These are phyloP conservation scores for Acronicta alni DNA, from an alignment of 2,888 invertebrate species.

Conservation along the genomic window DNA sequence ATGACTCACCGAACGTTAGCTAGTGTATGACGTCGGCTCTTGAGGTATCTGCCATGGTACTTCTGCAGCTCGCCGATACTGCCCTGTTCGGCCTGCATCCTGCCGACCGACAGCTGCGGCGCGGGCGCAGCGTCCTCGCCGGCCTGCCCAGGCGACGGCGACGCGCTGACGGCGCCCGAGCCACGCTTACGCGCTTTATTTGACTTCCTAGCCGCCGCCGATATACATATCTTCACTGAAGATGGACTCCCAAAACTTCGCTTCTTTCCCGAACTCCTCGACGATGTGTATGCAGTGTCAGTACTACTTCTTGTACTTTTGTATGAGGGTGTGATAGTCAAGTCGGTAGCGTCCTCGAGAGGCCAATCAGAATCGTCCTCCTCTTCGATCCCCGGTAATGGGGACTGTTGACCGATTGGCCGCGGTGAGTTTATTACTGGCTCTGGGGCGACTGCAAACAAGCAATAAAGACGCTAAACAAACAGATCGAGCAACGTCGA, in stretches of 20 bases:
- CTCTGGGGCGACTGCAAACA: slow-evolving; percentile 88
- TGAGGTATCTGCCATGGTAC: slow-evolving; percentile 95
- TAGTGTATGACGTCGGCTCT: slow-evolving; percentile 96
- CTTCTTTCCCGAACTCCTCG: slow-evolving; percentile 87
- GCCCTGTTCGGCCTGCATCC: slow-evolving; percentile 97
- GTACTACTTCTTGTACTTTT: slow-evolving; percentile 87
- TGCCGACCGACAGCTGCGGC: slow-evolving; percentile 85
- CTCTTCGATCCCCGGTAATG: slow-evolving; percentile 95
- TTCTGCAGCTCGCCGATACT: slow-evolving; percentile 97
- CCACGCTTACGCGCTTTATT: slow-evolving; percentile 88
- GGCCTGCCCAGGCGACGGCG: slow-evolving; percentile 69
- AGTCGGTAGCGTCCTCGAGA: slow-evolving; percentile 86
- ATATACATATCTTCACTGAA: slow-evolving; percentile 89
- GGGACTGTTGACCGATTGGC: slow-evolving; percentile 91
- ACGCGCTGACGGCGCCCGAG: slow-evolving; percentile 73
- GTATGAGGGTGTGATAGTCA: slow-evolving; percentile 85
- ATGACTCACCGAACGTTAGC: slow-evolving; percentile 98
- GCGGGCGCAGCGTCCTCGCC: slow-evolving; percentile 77
- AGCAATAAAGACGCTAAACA: slow-evolving; percentile 70
- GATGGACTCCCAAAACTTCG: slow-evolving; percentile 87
- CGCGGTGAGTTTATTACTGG: slow-evolving; percentile 88
- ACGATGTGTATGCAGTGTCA: slow-evolving; percentile 85
- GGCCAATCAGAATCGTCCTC: slow-evolving; percentile 93
- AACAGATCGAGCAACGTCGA: slow-evolving; percentile 50
- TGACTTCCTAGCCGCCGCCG: slow-evolving; percentile 87